phyloP scores from a whole-genome alignment of 2,113 vertebrate genomes.

The Tachycineta bicolor region DNA sequence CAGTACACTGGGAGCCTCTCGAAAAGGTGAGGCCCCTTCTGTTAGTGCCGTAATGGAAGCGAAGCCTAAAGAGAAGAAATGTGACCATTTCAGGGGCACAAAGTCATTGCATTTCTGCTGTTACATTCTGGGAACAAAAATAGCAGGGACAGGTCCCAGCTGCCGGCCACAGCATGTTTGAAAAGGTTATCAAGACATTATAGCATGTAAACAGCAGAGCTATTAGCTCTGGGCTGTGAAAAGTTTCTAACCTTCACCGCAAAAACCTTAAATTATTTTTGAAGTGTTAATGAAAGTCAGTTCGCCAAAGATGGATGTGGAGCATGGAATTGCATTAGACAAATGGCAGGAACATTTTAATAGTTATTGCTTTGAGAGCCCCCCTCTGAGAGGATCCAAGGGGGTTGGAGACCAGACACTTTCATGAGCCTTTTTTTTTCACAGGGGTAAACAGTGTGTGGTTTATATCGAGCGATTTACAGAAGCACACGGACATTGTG shows the following conservation, averaged over 20 bases:
- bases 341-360: slow-evolving; percentile 78
- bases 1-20: slow-evolving; percentile 25
- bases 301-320: slow-evolving; percentile 75
- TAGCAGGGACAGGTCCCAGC: slow-evolving; percentile 71
- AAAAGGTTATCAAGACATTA: slow-evolving; percentile 79
- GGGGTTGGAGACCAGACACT: slow-evolving; percentile 38
- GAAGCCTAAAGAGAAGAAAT: slow-evolving; percentile 63
- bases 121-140: slow-evolving; percentile 68
- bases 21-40: slow-evolving; percentile 67
- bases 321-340: slow-evolving; percentile 74
- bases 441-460: neutral
- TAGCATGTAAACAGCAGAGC: slow-evolving; percentile 77
- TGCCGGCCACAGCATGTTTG: slow-evolving; percentile 67
- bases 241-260: slow-evolving; percentile 79
- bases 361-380: slow-evolving; percentile 73
- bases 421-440: neutral
- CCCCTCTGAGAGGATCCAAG: slow-evolving; percentile 32
- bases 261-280: slow-evolving; percentile 82
- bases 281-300: slow-evolving; percentile 80
- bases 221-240: slow-evolving; percentile 77
- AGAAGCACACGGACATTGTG: neutral
- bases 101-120: slow-evolving; percentile 60
- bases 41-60: slow-evolving; percentile 46
- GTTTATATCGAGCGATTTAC: neutral
- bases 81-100: slow-evolving; percentile 65